These are phyloP conservation scores for Scomber colias DNA, from an alignment of 2,113 vertebrate species.

Conservation along the genomic window DNA sequence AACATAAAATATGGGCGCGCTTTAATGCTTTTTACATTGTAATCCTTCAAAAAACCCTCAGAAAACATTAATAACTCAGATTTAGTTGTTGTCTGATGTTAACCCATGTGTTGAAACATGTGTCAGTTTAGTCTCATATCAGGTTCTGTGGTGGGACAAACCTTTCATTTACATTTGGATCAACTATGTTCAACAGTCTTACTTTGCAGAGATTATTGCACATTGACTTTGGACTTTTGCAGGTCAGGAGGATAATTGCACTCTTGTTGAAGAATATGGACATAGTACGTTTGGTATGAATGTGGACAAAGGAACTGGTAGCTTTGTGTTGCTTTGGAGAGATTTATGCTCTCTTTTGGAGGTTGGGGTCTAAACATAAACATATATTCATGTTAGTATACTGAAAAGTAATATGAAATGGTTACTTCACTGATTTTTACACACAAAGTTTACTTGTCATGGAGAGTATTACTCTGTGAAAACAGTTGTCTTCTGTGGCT, in stretches of 20 bases:
- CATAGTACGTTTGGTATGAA: neutral
- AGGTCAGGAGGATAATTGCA: neutral
- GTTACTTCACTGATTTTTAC: no score
- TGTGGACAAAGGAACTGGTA: neutral
- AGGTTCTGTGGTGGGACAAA: neutral
- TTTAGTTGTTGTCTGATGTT: neutral
- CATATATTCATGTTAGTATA: no score
- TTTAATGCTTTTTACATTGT: neutral
- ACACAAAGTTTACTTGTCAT: no score
- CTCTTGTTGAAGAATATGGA: neutral
- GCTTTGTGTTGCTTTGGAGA: neutral
- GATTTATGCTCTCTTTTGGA: no score
- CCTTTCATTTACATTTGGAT: neutral
- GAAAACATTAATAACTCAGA: no score
- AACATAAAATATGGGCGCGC: neutral
- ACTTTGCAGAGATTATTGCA: neutral
- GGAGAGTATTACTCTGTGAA: no score
- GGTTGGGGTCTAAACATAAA: no score
- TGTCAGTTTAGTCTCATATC: neutral
- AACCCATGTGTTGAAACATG: neutral
- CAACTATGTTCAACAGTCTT: neutral
- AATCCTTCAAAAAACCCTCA: no score
- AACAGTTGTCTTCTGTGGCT: no score
- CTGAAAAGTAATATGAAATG: no score
- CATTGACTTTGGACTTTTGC: constrained; percentile 1